phyloP scores from a whole-genome alignment of 2,797 vertebrate genomes.

The Eidolon dupreanum region DNA sequence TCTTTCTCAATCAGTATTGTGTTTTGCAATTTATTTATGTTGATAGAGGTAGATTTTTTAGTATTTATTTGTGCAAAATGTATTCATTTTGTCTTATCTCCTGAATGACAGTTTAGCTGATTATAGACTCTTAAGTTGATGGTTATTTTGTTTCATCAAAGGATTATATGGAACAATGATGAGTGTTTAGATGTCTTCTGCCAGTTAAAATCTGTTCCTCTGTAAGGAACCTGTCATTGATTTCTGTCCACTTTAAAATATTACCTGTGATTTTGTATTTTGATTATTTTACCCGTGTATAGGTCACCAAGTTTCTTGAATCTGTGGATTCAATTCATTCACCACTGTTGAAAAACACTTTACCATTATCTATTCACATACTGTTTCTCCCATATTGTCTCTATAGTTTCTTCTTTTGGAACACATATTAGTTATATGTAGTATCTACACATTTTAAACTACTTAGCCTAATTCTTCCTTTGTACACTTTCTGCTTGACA shows the following conservation, averaged over 20 bases:
- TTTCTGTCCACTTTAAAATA: conserved; percentile 6
- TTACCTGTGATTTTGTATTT: neutral
- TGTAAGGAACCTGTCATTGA: neutral
- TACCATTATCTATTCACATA: neutral
- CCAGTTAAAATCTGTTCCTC: neutral
- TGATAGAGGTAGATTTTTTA: neutral
- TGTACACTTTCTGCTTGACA: neutral
- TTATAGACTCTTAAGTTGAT: neutral
- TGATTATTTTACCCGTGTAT: neutral
- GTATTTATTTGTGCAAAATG: neutral
- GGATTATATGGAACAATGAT: neutral
- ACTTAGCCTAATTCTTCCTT: neutral
- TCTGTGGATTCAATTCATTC: neutral
- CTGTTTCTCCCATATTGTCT: neutral
- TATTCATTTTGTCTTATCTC: neutral
- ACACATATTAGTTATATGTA: neutral
- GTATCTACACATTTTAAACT: neutral
- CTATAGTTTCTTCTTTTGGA: neutral
- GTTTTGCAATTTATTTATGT: neutral
- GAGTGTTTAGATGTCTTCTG: neutral
- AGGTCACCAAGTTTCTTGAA: neutral
- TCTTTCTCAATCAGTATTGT: conserved; percentile 13
- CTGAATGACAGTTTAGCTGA: conserved; percentile 7
- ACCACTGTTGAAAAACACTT: neutral
- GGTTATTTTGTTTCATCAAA: neutral